phyloP scores from a whole-genome alignment of 2,888 invertebrate genomes.

The Dryomyza anilis region DNA sequence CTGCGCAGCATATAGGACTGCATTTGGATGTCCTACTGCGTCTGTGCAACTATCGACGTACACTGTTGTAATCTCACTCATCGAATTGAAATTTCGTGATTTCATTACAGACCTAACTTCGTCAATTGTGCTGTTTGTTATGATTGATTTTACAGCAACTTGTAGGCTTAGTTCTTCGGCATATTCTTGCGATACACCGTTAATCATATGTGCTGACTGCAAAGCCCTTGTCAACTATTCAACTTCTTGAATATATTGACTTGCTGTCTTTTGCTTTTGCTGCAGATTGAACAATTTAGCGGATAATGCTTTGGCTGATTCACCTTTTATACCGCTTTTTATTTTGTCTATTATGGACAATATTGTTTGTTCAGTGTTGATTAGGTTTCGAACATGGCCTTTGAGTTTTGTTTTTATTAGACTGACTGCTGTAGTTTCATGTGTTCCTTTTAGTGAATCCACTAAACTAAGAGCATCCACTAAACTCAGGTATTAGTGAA shows the following conservation, averaged over 20 bases:
- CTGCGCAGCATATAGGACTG: slow-evolving; percentile 14
- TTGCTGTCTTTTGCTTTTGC: background rate
- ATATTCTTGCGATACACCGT: background rate
- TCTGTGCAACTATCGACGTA: slow-evolving; percentile 30
- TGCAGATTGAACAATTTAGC: background rate
- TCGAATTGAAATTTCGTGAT: slow-evolving; percentile 21
- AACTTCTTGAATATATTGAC: background rate
- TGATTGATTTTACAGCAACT: slow-evolving; percentile 26
- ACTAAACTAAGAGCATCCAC: background rate
- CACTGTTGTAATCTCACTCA: slow-evolving; percentile 21
- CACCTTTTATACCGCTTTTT: background rate
- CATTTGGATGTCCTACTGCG: slow-evolving; percentile 22
- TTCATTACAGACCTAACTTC: slow-evolving; percentile 26
- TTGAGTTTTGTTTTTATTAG: background rate
- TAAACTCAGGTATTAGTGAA: too few species aligned
- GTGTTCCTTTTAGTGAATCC: background rate
- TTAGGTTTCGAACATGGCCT: slow-evolving; percentile 7
- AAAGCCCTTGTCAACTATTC: background rate
- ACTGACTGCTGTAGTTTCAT: background rate
- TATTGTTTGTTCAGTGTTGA: slow-evolving; percentile 7
- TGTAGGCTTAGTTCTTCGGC: slow-evolving; percentile 7
- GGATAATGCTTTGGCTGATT: slow-evolving; percentile 4
- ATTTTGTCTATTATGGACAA: background rate
- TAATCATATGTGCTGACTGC: background rate
- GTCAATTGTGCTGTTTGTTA: slow-evolving; percentile 20